phyloP scores from a whole-genome alignment of 1,140 invertebrate genomes.

The Drosophila saltans region DNA sequence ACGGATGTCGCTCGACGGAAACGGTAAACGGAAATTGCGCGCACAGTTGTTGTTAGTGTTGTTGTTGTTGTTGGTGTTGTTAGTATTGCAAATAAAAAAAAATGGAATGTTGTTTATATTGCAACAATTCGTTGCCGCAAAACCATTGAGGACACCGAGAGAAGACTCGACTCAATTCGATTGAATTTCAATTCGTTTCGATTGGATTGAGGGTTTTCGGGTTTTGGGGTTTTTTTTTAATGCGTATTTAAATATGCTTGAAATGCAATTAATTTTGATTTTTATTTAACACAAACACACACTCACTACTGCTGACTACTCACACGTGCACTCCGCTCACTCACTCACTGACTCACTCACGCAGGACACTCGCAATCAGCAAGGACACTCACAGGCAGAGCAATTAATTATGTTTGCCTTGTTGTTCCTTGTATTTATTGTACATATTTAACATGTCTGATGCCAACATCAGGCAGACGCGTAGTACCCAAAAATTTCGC shows the following conservation, averaged over 20 bases:
- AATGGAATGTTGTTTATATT: slow-evolving; percentile 31
- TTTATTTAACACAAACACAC: slow-evolving; percentile 47
- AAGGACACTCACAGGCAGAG: slow-evolving; percentile 10
- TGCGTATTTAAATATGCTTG: slow-evolving; percentile 70
- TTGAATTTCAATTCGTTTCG: slow-evolving; percentile 1
- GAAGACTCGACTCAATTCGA: not conserved
- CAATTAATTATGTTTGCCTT: slow-evolving; percentile 73
- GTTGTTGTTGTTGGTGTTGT: slow-evolving; percentile 45
- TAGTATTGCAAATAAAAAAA: slow-evolving; percentile 16
- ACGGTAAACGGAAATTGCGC: slow-evolving; percentile 78
- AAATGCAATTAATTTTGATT: slow-evolving; percentile 72
- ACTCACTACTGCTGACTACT: slow-evolving; percentile 2
- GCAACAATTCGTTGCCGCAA: slow-evolving; percentile 58
- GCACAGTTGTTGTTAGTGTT: slow-evolving; percentile 58
- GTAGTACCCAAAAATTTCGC: no score
- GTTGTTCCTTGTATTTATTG: slow-evolving; percentile 48
- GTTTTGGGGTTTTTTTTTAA: slow-evolving; percentile 18
- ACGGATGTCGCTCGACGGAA: slow-evolving; percentile 63
- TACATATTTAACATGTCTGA: slow-evolving; percentile 56
- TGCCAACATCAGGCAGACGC: not conserved
- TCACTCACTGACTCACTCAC: not conserved
- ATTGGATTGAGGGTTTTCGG: not conserved
- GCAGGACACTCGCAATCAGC: slow-evolving; percentile 4
- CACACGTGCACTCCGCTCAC: not conserved
- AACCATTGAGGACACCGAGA: slow-evolving; percentile 16